These are phyloP conservation scores for Zaprionus tsacasi DNA, from an alignment of 1,140 invertebrate genomes.

Conservation along the genomic window DNA sequence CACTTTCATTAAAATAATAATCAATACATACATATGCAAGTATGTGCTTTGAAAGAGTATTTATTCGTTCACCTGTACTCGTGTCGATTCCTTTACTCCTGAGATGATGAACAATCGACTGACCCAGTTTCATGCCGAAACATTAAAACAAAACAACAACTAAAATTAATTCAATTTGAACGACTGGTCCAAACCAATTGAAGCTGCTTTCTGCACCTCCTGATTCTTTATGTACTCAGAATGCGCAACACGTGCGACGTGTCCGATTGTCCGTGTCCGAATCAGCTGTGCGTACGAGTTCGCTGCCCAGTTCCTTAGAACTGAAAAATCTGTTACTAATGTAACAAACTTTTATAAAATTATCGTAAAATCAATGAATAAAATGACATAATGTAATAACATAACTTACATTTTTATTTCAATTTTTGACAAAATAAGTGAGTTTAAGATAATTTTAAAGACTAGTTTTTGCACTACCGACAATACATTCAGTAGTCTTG, in stretches of 20 bases:
- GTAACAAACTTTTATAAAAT: too few relatives aligned
- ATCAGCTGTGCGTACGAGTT: slow-evolving; percentile 2
- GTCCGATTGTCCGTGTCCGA: not conserved
- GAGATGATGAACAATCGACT: slow-evolving; percentile 44
- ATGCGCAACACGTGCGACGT: slow-evolving; percentile 54
- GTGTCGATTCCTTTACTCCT: not conserved
- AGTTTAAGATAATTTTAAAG: too few relatives aligned
- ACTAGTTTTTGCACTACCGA: too few relatives aligned
- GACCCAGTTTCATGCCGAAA: slow-evolving; percentile 53
- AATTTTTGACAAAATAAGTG: too few relatives aligned
- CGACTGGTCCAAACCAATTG: slow-evolving; percentile 18
- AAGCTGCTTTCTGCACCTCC: slow-evolving; percentile 9
- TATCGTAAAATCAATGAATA: too few relatives aligned
- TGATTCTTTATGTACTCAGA: slow-evolving; percentile 50
- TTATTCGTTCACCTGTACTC: not conserved
- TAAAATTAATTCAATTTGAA: slow-evolving; percentile 68
- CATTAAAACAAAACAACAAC: slow-evolving; percentile 39
- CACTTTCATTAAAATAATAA: too few relatives aligned
- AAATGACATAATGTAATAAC: too few relatives aligned
- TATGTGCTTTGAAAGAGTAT: not conserved
- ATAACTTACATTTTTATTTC: too few relatives aligned
- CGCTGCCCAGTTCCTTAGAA: not conserved
- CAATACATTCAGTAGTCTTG: too few relatives aligned
- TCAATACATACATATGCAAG: too few relatives aligned
- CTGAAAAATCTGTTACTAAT: too few relatives aligned